Evolutionary conservation across 37 sponge, comb jelly and placozoan genomes (phyloP).

Genomic region (Amphimedon queenslandica): DNA sequence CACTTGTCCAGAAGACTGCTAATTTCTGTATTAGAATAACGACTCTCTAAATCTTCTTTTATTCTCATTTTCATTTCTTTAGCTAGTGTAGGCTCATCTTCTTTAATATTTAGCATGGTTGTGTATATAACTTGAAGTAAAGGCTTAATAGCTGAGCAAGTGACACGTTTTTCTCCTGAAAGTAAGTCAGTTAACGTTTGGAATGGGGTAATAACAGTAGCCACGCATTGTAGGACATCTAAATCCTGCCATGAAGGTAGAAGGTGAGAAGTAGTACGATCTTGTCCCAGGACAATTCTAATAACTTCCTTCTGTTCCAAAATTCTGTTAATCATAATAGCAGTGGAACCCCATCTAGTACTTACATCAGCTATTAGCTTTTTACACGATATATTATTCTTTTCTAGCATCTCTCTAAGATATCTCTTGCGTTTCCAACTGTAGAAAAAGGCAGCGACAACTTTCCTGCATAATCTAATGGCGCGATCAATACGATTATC

Average conservation of each 20-base stretch:
- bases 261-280: conserved; percentile 4
- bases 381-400: neutral
- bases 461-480: conserved; percentile 9
- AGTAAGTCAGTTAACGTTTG: conserved; percentile 8
- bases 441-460: conserved; percentile 18
- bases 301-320: conserved; percentile 23
- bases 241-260: conserved; percentile 20
- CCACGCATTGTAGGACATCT: conserved; percentile 12
- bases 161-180: conserved; percentile 23
- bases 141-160: conserved; percentile 16
- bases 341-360: conserved; percentile 23
- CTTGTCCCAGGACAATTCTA: conserved; percentile 4
- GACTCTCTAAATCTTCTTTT: neutral
- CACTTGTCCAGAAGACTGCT: neutral
- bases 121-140: neutral
- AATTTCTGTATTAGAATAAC: neutral
- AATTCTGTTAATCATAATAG: conserved; percentile 18
- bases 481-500: conserved; percentile 19
- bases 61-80: conserved; percentile 3
- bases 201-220: conserved; percentile 1
- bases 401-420: neutral
- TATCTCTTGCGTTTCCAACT: conserved; percentile 18
- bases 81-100: conserved; percentile 17
- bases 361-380: neutral
- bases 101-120: neutral